These are phyloP conservation scores for Phoeniculus purpureus DNA, from an alignment of 2,797 vertebrate species.

Conservation along the genomic window DNA sequence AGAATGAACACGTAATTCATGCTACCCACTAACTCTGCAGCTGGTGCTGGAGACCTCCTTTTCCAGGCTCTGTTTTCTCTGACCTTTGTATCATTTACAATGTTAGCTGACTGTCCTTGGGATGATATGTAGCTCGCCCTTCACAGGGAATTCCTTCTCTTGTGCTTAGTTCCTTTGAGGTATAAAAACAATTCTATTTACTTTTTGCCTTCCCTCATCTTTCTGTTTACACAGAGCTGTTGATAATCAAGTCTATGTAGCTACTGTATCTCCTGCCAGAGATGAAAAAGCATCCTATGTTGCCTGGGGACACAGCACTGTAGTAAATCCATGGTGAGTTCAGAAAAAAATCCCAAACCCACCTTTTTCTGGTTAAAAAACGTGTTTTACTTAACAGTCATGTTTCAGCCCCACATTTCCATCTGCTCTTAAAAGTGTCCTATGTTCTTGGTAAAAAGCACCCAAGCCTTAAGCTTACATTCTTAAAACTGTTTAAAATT, in stretches of 20 bases:
- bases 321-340: constrained; percentile 92
- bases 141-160: background rate
- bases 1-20: background rate
- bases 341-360: background rate
- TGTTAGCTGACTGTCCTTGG: background rate
- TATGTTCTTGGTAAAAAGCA: background rate
- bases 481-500: background rate
- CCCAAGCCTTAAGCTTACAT: background rate
- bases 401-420: background rate
- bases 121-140: background rate
- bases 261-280: constrained; percentile 90
- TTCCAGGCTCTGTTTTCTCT: background rate
- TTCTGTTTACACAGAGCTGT: constrained; percentile 82
- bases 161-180: background rate
- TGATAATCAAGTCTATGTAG: constrained; percentile 95
- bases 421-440: background rate
- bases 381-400: background rate
- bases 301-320: constrained; percentile 95
- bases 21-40: background rate
- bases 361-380: background rate
- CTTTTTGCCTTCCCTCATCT: background rate
- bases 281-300: constrained; percentile 90
- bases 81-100: background rate
- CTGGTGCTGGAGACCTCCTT: background rate
- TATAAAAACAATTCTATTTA: background rate